Conservation (phyloP, 1,140 invertebrate species). For the Cataglyphis hispanica region DNA sequence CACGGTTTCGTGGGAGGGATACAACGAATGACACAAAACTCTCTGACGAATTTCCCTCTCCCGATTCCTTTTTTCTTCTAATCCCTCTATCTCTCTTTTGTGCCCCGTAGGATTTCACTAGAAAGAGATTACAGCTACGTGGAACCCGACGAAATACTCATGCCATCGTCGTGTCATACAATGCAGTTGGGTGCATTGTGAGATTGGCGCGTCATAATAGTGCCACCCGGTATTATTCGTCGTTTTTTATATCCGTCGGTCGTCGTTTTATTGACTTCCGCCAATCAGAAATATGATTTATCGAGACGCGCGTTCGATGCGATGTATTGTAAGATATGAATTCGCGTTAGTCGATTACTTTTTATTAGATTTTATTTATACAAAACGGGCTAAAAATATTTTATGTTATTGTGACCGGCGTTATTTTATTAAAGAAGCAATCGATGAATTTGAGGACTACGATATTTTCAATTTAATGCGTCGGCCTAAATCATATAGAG, state of each 20-base stretch:
- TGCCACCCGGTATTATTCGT: conserved; percentile 61
- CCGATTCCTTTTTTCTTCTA: conserved; percentile 36
- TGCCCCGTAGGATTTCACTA: conserved; percentile 25
- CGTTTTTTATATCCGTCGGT: conserved; percentile 42
- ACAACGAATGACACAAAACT: conserved; percentile 19
- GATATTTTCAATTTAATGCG: conserved; percentile 38
- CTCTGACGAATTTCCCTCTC: conserved; percentile 30
- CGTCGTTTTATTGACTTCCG: conserved; percentile 66
- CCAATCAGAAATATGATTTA: conserved; percentile 68
- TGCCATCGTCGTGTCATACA: conserved; percentile 55
- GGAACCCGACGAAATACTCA: conserved; percentile 71
- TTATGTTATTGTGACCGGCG: background rate
- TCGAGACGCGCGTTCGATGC: conserved; percentile 51
- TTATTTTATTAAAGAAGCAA: conserved; percentile 32
- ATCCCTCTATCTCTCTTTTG: conserved; percentile 37
- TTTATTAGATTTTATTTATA: background rate
- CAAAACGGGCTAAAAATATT: background rate
- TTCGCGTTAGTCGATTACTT: conserved; percentile 1
- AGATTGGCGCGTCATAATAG: conserved; percentile 68
- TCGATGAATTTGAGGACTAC: conserved; percentile 23
- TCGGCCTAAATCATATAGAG: background rate
- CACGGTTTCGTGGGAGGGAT: background rate
- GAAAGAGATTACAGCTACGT: conserved; percentile 66
- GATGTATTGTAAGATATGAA: conserved; percentile 24
- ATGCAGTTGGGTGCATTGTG: conserved; percentile 64